Conservation (phyloP, 2,113 vertebrate genomes). For the Dasypus novemcinctus region DNA sequence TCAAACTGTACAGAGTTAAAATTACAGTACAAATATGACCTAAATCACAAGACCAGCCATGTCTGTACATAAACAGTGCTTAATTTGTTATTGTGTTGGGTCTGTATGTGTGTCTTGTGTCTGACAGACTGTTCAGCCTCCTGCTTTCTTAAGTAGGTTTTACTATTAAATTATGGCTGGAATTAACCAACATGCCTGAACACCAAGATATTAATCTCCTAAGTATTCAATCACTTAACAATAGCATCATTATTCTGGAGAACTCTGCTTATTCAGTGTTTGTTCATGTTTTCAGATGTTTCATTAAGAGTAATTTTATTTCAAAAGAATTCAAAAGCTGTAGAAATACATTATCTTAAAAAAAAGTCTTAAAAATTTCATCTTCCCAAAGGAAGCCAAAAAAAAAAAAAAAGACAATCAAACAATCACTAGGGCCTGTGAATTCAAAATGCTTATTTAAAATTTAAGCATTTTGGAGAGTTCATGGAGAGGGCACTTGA, state of each 20-base stretch:
- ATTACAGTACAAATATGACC: conserved; percentile 53
- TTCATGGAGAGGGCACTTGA: conserved; percentile 74
- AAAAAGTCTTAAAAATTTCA: conserved; percentile 56
- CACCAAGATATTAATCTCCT: conserved; percentile 76
- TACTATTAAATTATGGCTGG: conserved; percentile 74
- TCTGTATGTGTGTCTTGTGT: background rate
- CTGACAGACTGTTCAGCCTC: conserved; percentile 51
- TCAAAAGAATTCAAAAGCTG: conserved; percentile 63
- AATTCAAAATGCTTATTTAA: conserved; percentile 74
- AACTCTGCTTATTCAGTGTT: conserved; percentile 56
- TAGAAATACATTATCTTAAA: conserved; percentile 13
- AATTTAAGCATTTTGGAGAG: conserved; percentile 73
- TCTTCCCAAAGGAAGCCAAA: conserved; percentile 48
- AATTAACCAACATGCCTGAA: conserved; percentile 72
- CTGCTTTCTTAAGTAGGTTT: conserved; percentile 70
- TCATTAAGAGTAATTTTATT: conserved; percentile 75
- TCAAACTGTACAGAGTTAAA: conserved; percentile 36
- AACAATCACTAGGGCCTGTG: conserved; percentile 50
- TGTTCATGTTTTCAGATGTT: conserved; percentile 74
- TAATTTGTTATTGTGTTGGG: conserved; percentile 64
- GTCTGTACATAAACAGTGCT: conserved; percentile 57
- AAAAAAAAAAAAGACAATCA: conserved; percentile 56
- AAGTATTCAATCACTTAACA: conserved; percentile 79
- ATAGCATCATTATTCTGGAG: conserved; percentile 76
- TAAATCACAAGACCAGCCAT: background rate